Percentiles rank a stretch among this genome's conserved stretches.
These are phyloP conservation scores for Onychomys leucogaster DNA, from an alignment of 2,797 vertebrate genomes.

Conservation along the genomic window DNA sequence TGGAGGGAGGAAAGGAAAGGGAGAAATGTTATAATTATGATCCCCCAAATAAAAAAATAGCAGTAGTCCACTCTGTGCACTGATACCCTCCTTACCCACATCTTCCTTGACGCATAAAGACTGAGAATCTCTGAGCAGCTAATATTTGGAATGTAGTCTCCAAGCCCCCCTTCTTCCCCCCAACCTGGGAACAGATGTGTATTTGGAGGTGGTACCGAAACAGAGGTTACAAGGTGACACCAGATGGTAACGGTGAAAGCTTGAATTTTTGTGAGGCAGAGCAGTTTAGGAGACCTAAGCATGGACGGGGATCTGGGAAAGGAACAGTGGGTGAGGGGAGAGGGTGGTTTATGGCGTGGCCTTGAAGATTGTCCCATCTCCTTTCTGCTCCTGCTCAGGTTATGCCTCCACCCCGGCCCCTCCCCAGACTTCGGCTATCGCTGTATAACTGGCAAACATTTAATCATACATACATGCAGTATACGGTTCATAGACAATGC, in stretches of 20 bases:
- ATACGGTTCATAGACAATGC: not conserved
- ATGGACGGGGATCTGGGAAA: not conserved
- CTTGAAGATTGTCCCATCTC: not conserved
- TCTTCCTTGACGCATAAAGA: not conserved
- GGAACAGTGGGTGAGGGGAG: not conserved
- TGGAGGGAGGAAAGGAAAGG: not conserved
- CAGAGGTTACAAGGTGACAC: not conserved
- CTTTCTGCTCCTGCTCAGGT: not conserved
- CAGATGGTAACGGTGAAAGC: not conserved
- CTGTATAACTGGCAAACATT: not conserved
- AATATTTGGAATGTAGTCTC: not conserved
- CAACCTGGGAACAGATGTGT: not conserved
- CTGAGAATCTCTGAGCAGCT: not conserved
- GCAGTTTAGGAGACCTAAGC: not conserved
- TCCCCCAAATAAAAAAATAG: not conserved
- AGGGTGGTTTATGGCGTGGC: not conserved
- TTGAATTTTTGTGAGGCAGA: not conserved
- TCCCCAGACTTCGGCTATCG: not conserved
- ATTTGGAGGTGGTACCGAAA: not conserved
- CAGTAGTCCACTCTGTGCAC: not conserved
- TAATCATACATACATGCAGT: not conserved
- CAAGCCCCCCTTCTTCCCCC: rapidly evolving
- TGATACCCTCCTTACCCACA: not conserved
- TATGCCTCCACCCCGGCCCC: not conserved
- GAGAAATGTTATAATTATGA: not conserved